These are phyloP conservation scores for Maniola hyperantus DNA, from an alignment of 2,888 invertebrate species.

Conservation along the genomic window DNA sequence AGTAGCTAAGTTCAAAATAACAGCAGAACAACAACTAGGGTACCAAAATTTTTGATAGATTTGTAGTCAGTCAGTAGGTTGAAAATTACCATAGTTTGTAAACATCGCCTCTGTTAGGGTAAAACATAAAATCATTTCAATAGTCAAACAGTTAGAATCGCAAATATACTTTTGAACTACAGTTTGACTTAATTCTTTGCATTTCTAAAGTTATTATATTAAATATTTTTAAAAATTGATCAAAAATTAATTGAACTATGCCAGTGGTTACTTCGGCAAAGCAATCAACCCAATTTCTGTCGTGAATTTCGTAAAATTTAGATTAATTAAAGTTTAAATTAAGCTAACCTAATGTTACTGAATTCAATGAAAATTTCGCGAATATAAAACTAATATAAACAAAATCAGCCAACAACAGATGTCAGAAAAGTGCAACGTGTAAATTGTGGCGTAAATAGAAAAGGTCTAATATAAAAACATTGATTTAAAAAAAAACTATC, in stretches of 20 bases:
- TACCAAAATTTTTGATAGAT: background rate
- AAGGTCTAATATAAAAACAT: conserved; percentile 39
- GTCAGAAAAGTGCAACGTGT: conserved; percentile 37
- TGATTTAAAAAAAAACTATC: conserved; percentile 40
- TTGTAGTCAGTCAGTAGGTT: background rate
- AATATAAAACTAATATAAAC: conserved; percentile 23
- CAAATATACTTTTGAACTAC: background rate
- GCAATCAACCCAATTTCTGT: background rate
- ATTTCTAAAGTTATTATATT: no score
- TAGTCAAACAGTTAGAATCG: background rate
- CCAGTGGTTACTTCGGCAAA: background rate
- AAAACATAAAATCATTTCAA: background rate
- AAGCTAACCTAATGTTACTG: background rate
- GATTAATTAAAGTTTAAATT: background rate
- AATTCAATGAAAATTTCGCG: conserved; percentile 10
- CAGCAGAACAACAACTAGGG: no score
- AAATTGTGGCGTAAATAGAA: conserved; percentile 32
- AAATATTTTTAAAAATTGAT: background rate
- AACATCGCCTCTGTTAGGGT: background rate
- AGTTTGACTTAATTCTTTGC: background rate
- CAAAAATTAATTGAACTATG: background rate
- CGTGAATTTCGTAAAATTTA: background rate
- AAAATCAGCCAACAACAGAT: conserved; percentile 31
- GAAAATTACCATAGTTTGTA: background rate
- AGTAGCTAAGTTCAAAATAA: no score